These are phyloP conservation scores for Corythaixoides concolor DNA, from an alignment of 2,113 vertebrate species.

Conservation along the genomic window DNA sequence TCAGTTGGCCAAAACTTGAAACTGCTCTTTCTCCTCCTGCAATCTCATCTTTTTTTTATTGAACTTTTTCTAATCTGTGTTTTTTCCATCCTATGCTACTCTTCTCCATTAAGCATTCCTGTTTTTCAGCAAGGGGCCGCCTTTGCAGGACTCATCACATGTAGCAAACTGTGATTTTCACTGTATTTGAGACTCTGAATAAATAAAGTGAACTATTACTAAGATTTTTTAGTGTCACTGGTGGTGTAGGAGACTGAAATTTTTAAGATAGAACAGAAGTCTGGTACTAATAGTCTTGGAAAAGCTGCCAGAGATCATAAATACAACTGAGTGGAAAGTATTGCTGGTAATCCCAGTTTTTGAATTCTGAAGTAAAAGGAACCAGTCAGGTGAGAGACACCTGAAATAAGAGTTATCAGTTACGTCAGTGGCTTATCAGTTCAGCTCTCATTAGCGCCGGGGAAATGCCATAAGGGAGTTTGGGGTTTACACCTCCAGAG, in stretches of 20 bases:
- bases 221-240: neutral
- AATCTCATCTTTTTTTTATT: neutral
- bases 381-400: neutral
- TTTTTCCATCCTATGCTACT: neutral
- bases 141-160: neutral
- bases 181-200: neutral
- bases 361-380: constrained; percentile 15
- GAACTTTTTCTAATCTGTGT: neutral
- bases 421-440: constrained; percentile 18
- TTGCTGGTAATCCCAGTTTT: neutral
- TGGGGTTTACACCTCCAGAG: constrained; percentile 24
- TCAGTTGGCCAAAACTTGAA: neutral
- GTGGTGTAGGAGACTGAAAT: neutral
- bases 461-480: constrained; percentile 4
- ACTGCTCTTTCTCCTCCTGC: neutral
- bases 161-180: neutral
- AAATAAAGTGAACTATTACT: neutral
- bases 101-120: neutral
- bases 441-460: constrained; percentile 27
- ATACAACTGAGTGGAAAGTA: neutral
- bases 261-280: neutral
- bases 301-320: neutral
- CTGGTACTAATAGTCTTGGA: neutral
- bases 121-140: neutral
- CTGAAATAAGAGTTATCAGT: constrained; percentile 25